Evolutionary conservation across 1,140 invertebrate genomes (phyloP).

Genomic region (Bombus impatiens): DNA sequence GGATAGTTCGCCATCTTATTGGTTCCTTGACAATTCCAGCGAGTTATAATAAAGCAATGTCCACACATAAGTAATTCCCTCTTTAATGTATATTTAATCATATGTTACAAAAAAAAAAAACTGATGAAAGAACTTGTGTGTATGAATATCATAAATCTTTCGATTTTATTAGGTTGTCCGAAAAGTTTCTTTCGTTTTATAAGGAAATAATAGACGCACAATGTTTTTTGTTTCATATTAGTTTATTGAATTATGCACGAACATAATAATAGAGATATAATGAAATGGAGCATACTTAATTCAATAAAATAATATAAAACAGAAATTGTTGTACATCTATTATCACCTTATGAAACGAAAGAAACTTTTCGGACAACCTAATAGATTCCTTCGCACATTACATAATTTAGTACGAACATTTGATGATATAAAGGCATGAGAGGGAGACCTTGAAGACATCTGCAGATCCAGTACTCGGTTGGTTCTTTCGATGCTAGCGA

Average conservation of each 20-base stretch:
- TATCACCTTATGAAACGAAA: too few relatives aligned
- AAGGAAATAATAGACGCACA: too few relatives aligned
- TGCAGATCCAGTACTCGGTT: neutral
- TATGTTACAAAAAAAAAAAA: neutral
- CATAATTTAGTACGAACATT: neutral
- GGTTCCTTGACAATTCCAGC: neutral
- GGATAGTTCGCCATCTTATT: slow-evolving; percentile 21
- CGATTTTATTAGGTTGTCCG: neutral
- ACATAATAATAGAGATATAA: too few relatives aligned
- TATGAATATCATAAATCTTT: neutral
- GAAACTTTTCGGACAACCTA: too few relatives aligned
- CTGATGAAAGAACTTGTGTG: neutral
- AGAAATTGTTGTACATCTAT: too few relatives aligned
- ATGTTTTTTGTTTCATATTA: too few relatives aligned
- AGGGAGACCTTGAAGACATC: neutral
- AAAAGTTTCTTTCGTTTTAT: too few relatives aligned
- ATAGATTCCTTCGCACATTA: neutral
- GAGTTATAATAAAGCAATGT: neutral
- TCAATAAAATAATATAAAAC: too few relatives aligned
- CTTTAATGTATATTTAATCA: neutral
- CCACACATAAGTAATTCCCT: neutral
- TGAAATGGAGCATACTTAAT: too few relatives aligned
- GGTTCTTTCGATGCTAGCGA: neutral
- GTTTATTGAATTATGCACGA: too few relatives aligned
- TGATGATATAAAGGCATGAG: neutral